Evolutionary conservation across 1,140 invertebrate species (phyloP), one percentile per base, ranked within the genome.

Genomic region (Drosophila nigrodunni): DNA sequence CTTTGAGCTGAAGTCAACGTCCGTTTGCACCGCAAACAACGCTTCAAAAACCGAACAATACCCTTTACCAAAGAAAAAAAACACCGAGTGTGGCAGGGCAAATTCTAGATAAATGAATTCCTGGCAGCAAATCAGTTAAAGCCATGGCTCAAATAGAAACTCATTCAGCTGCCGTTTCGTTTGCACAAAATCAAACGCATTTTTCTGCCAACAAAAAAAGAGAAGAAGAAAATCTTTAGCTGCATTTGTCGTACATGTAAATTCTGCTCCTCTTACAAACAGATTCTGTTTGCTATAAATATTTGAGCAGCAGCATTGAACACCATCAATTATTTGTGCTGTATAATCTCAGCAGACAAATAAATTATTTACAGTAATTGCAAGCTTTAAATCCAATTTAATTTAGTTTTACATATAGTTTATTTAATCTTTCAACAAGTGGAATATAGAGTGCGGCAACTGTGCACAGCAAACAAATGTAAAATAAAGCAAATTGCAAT

Each of bases 61-160:
- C 39, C 37, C 37, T 41, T 59, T 39, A 54, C 18, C 18, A 21
- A 49, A 71, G 64, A 75, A 61, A 21, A 57, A 47, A 59, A 59
- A 15, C 10, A 46, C 10, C 7, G 10, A 46, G 43, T 21, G 21
- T 11, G 54, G 58, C 62, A 54, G 39, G 54, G 18, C 13, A 10
- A 11, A 25, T 11, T 0, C 18, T 52, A 59, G 57, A 62, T 78
- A 88, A 87, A 83, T 88, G 80, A 77, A 83, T 79, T 47, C 50
- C 52, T 46, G 61, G 58, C 66, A 62, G 21, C 21, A 50, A 57
- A 35, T 44, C 15, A 60, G 55, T 44, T 47, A 35, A 71, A 52
- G 67, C 46, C 66, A 57, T 18, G 57, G 34, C 52, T 62, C 25
- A 49, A 50, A 68, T 7, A 2, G 7, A 21, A 39, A 52, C 55